Evolutionary conservation across 2,113 vertebrate species (phyloP), one percentile per base, ranked within the genome.

Genomic region (Nansenia antarctica): DNA sequence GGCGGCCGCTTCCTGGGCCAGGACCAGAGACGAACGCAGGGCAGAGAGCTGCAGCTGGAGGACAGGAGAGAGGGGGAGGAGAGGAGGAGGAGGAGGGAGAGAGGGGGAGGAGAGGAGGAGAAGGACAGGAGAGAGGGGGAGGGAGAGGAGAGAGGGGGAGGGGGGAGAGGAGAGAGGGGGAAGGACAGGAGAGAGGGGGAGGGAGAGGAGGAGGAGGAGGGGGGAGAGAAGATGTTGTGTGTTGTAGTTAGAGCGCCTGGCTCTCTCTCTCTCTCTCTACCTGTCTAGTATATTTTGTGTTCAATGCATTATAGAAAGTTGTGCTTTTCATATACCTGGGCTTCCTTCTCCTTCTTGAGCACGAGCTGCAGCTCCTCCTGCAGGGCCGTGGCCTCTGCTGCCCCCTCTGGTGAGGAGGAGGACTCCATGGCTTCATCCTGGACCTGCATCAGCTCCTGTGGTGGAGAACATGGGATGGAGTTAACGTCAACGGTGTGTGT

Each of bases 341-440:
- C 93, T 79, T 97, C 95, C 71, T 86, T 90, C 78, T 97, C 94
- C 76, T 95, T 98, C 90, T 89, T 96, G 3, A 86, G 74, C 72
- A 94, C 87, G 34, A 98, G 91, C 67, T 93, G 93, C 65, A 98
- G 87, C 57, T 98, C 96, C 20, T 98, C 96, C 85, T 90, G 94
- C 47, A 94, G 80, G 69, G 82, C 90, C 75, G 54, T 72, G 69
- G 85, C 60, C 60, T 86, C 86, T 0, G 58, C 66, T 57, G 86
- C 81, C 0, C 66, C 81, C 24, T 79, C 88, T 70, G 73, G 64
- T 5, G 75, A 81, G 12, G 85, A 81, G 12, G 85, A 82, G 0
- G 73, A 72, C 54, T 77, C 80, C 81, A 82, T 82, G 1, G 62
- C 64, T 54, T 92, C 87, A 27, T 88, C 88, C 39, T 87, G 89